Evolutionary conservation across 2,888 invertebrate genomes (phyloP), one percentile per base, ranked within the genome.

Genomic region (Perizoma flavofasciatum): DNA sequence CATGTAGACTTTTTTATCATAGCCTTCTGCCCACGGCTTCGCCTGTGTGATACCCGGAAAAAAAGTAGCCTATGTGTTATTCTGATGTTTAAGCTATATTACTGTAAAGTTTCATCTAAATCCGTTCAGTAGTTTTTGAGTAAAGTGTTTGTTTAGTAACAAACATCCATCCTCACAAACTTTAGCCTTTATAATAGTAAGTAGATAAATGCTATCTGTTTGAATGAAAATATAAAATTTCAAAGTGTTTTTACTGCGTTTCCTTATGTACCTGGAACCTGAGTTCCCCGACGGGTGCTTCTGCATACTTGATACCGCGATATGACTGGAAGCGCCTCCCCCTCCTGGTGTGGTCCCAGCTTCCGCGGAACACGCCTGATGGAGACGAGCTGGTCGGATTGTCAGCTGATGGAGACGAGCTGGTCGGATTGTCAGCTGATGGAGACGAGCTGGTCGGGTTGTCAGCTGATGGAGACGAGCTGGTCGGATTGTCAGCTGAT

Each of bases 241-340:
- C 5, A 37, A 8, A 37, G 37, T 37, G 6, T 3, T 22, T 22
- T 3, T 22, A 22, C 22, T 1, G 3, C 37, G 7, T 3, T 22
- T 22, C 22, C 22, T 4, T 11, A 0, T 60, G 57, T 52, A 85
- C 86, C 82, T 94, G 74, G 51, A 87, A 88, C n/a, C 93, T 73
- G 5, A 85, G 72, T 0, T 80, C 73, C 0, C 84, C 86, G 0
- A 85, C 67, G 0, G 92, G 92, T 0, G 92, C 79, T 56, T 88
- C 81, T 0, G 91, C 92, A 53, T 92, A 92, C 5, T 78, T 78
- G 43, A 93, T 87, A 0, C 92, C 92, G 0, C 92, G 78, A 74
- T 89, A 93, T 0, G 92, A 87, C 58, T 83, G 83, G 68, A 93
- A 83, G 32, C 74, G 76, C 3, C 85, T 73, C 0, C 88, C 89